phyloP scores from a whole-genome alignment of 64 coral and sea anemone genomes.

The Porites australiensis region DNA sequence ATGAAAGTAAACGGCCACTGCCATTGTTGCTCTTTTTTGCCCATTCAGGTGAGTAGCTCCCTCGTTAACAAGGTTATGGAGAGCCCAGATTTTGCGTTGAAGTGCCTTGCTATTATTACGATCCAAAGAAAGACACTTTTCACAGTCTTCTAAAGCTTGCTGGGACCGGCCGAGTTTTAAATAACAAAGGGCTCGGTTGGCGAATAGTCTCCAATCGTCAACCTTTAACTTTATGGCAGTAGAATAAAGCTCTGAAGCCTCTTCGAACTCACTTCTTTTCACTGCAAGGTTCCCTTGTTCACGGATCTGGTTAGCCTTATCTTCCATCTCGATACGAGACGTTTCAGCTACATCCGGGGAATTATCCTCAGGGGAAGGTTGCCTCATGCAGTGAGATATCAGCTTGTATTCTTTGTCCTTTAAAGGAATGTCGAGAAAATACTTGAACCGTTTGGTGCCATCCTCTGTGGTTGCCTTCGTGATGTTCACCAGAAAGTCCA shows the following conservation, averaged over 20 bases:
- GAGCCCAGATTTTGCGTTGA: constrained; percentile 74
- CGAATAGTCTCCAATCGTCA: constrained; percentile 47
- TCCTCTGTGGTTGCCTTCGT: background rate
- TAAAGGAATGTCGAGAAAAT: constrained; percentile 69
- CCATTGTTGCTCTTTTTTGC: constrained; percentile 29
- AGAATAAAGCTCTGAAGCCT: constrained; percentile 54
- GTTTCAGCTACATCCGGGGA: background rate
- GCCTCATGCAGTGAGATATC: constrained; percentile 80
- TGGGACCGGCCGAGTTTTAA: constrained; percentile 29
- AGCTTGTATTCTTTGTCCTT: constrained; percentile 66
- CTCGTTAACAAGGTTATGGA: constrained; percentile 33
- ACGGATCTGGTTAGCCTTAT: constrained; percentile 50
- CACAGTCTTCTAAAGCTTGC: constrained; percentile 66
- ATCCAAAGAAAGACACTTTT: constrained; percentile 53
- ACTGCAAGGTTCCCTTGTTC: constrained; percentile 75
- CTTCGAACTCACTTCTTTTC: constrained; percentile 12
- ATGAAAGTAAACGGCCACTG: constrained; percentile 59
- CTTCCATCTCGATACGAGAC: background rate
- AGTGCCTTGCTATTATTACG: constrained; percentile 41
- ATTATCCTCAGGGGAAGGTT: background rate
- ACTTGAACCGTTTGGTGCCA: background rate
- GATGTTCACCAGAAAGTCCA: constrained; percentile 60
- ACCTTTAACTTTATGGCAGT: constrained; percentile 36
- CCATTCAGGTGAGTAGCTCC: constrained; percentile 16
- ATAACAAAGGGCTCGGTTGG: constrained; percentile 77